phyloP scores from a whole-genome alignment of 2,113 vertebrate genomes.

The Gnathonemus longibarbis region DNA sequence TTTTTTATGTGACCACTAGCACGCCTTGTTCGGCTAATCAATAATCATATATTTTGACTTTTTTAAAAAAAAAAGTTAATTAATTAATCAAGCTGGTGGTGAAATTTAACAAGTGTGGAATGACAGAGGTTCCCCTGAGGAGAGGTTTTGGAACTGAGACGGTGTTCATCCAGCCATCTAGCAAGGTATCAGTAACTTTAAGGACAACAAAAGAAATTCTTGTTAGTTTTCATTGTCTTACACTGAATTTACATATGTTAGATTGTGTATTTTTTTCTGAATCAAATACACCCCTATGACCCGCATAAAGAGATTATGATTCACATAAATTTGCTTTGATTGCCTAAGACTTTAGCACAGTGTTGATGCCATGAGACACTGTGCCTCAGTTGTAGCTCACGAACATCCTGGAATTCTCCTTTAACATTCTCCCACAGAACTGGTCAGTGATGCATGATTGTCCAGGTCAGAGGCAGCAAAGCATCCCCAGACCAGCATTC shows the following conservation, averaged over 20 bases:
- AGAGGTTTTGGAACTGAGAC: no score
- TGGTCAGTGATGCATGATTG: neutral
- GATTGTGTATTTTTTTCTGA: neutral
- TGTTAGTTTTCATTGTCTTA: neutral
- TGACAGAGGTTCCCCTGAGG: no score
- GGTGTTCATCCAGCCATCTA: no score
- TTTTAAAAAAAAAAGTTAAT: no score
- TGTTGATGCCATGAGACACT: neutral
- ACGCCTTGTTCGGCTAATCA: no score
- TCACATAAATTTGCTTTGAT: no score
- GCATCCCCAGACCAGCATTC: neutral
- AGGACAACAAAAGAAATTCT: no score
- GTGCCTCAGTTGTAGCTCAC: neutral
- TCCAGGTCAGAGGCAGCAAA: neutral
- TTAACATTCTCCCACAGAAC: neutral
- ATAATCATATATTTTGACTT: no score
- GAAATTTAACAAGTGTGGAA: no score
- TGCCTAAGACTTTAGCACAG: neutral
- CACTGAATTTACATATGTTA: neutral
- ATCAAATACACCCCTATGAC: neutral
- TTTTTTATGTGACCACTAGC: no score
- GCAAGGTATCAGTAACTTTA: no score
- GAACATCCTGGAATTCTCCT: neutral
- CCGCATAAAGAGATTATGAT: neutral
- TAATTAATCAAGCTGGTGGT: no score